Evolutionary conservation across 2,888 invertebrate genomes (phyloP), one percentile per base, ranked within the genome.

Genomic region (Molanna angustata): DNA sequence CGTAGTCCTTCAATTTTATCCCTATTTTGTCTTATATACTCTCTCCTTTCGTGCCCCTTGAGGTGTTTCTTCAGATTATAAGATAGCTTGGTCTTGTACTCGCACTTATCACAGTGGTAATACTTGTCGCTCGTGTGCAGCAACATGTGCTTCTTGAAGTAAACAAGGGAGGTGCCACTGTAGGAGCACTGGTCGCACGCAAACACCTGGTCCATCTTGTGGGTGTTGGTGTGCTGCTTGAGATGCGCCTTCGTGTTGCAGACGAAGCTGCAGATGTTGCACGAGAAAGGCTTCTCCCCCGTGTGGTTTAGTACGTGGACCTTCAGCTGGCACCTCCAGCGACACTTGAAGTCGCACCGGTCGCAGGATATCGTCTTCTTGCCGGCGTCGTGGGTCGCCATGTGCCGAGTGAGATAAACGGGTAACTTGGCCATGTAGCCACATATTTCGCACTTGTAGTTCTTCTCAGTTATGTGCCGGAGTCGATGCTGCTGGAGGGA

Each of bases 171-270:
- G 3, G 41, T 3, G 2, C 41, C 41, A 17, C 18, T 19, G 21
- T 41, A 41, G 9, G 41, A 20, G 21, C 41, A 41, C 19, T 17
- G 6, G 9, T 41, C 41, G 18, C 41, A 41, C 2, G 9, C n/a
- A 21, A n/a, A 41, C 2, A 41, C 2, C 21, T 20, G 6, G 21
- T 41, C 41, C 3, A 17, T 41, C n/a, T 19, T 41, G n/a, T 41
- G 41, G n/a, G 13, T 19, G 2, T 7, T 41, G 2, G 41, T 17
- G 21, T 41, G 41, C 18, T 41, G 41, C 13, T 41, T 41, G 13
- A 41, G 21, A 41, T 41, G 41, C 13, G 41, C 41, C 21, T 41
- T 41, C n/a, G 41, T 41, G 7, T 41, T 41, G 21, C 41, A 41
- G 9, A 41, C 41, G 21, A 41, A 41, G n/a, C 11, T 9, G 13